Conservation (phyloP, 1,140 invertebrate species). For the Chironomus tepperi region DNA sequence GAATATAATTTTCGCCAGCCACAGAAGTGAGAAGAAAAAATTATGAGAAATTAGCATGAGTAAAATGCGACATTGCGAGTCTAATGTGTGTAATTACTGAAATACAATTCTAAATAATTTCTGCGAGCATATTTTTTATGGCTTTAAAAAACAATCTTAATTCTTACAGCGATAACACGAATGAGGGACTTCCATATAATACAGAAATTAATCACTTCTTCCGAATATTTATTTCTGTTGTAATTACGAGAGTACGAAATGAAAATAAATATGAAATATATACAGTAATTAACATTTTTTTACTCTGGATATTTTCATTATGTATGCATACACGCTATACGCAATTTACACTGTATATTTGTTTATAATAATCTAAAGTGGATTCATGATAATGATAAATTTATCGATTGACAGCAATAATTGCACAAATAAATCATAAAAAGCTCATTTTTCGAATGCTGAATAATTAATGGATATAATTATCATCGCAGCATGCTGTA, state of each 20-base stretch:
- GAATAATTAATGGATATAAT: no score
- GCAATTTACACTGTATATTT: background rate
- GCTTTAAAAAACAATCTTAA: background rate
- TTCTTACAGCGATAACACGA: background rate
- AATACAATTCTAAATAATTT: background rate
- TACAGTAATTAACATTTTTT: constrained; percentile 5
- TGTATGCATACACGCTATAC: background rate
- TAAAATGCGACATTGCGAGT: background rate
- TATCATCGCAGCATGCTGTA: no score
- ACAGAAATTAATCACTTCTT: constrained; percentile 9
- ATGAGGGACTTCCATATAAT: background rate
- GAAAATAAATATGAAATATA: background rate
- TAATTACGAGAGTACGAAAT: background rate
- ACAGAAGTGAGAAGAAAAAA: background rate
- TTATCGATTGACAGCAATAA: constrained; percentile 4
- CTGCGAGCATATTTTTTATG: no score
- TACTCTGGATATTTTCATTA: background rate
- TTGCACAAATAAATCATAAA: constrained; percentile 9
- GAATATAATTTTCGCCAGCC: background rate
- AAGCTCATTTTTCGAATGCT: background rate
- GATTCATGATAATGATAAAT: background rate
- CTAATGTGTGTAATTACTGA: constrained; percentile 13
- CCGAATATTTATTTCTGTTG: background rate
- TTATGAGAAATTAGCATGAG: constrained; percentile 7
- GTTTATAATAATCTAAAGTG: no score